Percentiles rank a stretch among this genome's conserved stretches.
Conservation (phyloP, 2,888 invertebrate genomes). For the Drosophila koepferae region DNA sequence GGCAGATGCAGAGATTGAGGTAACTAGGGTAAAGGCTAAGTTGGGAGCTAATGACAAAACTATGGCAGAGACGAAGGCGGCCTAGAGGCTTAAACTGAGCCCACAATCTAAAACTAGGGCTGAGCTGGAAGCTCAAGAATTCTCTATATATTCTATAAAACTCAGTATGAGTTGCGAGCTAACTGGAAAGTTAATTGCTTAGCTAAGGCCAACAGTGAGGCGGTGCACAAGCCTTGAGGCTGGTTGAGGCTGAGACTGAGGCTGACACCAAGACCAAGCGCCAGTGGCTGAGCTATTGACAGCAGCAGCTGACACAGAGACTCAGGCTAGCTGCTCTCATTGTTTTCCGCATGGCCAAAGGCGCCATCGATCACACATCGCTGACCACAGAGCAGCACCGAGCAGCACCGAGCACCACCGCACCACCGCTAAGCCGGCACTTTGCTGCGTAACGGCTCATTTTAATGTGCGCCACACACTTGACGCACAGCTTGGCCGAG, state of each 20-base stretch:
- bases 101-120: neutral
- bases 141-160: neutral
- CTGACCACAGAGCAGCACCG: slow-evolving; percentile 1
- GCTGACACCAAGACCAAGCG: neutral
- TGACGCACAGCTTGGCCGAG: slow-evolving; percentile 47
- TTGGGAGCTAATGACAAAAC: neutral
- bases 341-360: slow-evolving; percentile 6
- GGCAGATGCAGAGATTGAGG: neutral
- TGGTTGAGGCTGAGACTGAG: neutral
- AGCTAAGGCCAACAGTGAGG: neutral
- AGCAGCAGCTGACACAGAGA: neutral
- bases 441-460: slow-evolving; percentile 63
- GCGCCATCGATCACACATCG: slow-evolving; percentile 1
- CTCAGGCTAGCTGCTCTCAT: slow-evolving; percentile 7
- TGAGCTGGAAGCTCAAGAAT: neutral
- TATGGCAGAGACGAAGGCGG: neutral
- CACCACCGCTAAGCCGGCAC: slow-evolving; percentile 4
- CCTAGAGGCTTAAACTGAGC: neutral
- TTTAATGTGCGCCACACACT: slow-evolving; percentile 53
- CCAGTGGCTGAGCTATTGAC: slow-evolving; percentile 4
- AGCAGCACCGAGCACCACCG: neutral
- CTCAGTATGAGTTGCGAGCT: neutral
- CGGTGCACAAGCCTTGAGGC: neutral
- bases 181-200: neutral
- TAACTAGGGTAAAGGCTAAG: neutral